Base-by-base conservation (phyloP, 2,113 vertebrate species). In the Acanthisitta chloris region DNA sequence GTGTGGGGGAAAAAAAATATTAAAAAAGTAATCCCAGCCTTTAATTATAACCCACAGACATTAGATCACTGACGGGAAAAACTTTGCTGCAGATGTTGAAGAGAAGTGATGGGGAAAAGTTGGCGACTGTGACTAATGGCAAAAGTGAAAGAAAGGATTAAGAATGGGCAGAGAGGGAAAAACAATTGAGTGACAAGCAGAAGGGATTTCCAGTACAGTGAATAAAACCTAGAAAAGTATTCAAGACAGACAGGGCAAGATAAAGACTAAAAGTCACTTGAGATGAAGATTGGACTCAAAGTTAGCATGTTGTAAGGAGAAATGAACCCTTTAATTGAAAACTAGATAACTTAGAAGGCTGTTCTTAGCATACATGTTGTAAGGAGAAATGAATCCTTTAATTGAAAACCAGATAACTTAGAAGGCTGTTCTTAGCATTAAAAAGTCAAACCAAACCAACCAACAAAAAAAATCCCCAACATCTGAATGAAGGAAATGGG, bases 21-120 rank as follows among this genome's bases (percentile, higher is more conserved):
- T 48, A 25, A 83, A 83, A 67, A 91, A 76, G 83, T 34, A 86
- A 74, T 57, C 81, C 57, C 84, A 89, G 34, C 19, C 73, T 92
- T 94, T 90, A 84, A 95, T 74, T 76, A 65, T 89, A 87, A 81
- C 49, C 74, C 89, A 70, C 91, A 96, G 94, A 96, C 90, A 78
- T 93, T 94, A 94, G 85, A 91, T 88, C 96, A 95, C 81, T 83
- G 71, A 83, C 29, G 4, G 81, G 64, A 96, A 96, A 96, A 96
- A 77, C 79, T 85, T 76, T 81, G 87, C 71, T 90, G 74, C 93
- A 94, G 87, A 96, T 80, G 71, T 80, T 87, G 79, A 95, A 90
- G 87, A 93, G 74, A 90, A 42, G 17, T 74, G 81, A 80, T 59
- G 55, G 71, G 54, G 73, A 67, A 85, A 92, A 95, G 31, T 64